Evolutionary conservation across 2,113 vertebrate genomes (phyloP).

Genomic region (Toxotes chatareus): DNA sequence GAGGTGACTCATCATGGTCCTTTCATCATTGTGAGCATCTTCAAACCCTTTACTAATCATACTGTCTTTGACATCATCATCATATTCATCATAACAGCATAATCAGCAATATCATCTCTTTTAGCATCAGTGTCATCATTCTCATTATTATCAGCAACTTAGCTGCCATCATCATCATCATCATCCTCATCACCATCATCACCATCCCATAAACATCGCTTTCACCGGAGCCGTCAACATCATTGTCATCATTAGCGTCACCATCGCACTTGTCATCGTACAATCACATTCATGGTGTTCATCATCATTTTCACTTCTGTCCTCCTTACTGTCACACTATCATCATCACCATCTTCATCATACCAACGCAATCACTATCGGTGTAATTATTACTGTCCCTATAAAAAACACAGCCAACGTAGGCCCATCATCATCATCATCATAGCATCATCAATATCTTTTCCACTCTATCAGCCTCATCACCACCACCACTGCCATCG

Average conservation of each 20-base stretch:
- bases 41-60: slow-evolving; percentile 31
- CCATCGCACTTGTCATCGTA: neutral
- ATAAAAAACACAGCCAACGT: neutral
- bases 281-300: neutral
- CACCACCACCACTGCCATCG: too few relatives aligned
- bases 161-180: neutral
- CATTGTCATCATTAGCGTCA: slow-evolving; percentile 13
- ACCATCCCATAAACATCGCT: too few relatives aligned
- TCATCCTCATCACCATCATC: neutral
- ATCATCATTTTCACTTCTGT: neutral
- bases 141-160: slow-evolving; percentile 18
- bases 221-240: neutral
- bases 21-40: slow-evolving; percentile 46
- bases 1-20: slow-evolving; percentile 54
- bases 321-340: neutral
- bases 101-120: slow-evolving; percentile 20
- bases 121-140: slow-evolving; percentile 33
- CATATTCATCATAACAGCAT: slow-evolving; percentile 6
- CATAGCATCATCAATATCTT: neutral
- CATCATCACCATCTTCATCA: neutral
- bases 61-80: slow-evolving; percentile 36
- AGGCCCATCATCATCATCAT: neutral
- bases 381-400: neutral
- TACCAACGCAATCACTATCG: neutral
- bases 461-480: neutral